Evolutionary conservation across 2,888 invertebrate genomes (phyloP), one percentile per base, ranked within the genome.

Genomic region (Mythimna impura): DNA sequence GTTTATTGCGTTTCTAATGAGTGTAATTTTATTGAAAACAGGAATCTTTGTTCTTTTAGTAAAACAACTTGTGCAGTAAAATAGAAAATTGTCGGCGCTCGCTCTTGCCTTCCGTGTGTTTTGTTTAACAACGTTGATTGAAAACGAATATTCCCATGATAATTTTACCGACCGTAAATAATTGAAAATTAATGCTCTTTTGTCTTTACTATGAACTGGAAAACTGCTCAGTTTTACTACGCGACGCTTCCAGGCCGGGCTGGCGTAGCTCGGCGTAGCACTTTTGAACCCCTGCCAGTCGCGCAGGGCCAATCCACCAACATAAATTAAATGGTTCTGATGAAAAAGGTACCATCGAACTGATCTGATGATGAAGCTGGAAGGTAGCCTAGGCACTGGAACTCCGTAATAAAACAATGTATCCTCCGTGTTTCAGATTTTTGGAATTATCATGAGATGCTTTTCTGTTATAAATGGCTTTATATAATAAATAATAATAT

Each of bases 11-110:
- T 20, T 22, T 30, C 20, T 50, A 40, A 30, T 30, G 7, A 76
- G 20, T 57, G 2, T 20, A 66, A 47, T 54, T n/a, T 69, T 61
- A 47, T 68, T 77, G 8, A 58, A 63, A 52, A 76, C 40, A 8
- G 8, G 22, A 76, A 40, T 25, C 17, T 50, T 25, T 8, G 40
- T 36, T 10, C 10, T n/a, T 6, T 34, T 20, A 7, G 9, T 9
- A 34, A 22, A 43, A 58, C 25, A 67, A 47, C 17, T 68, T 30
- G 20, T 61, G 12, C 22, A 47, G 36, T 40, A 3, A 3, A n/a
- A 74, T 20, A 8, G 5, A 62, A 72, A 8, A 12, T 36, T n/a
- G 60, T n/a, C 14, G 14, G 34, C 34, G 30, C 22, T 17, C 8
- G 43, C 40, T 40, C 9, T 14, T 40, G 3, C 43, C 36, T 67